phyloP scores from a whole-genome alignment of 2,888 invertebrate genomes.

The Anorthoa munda region DNA sequence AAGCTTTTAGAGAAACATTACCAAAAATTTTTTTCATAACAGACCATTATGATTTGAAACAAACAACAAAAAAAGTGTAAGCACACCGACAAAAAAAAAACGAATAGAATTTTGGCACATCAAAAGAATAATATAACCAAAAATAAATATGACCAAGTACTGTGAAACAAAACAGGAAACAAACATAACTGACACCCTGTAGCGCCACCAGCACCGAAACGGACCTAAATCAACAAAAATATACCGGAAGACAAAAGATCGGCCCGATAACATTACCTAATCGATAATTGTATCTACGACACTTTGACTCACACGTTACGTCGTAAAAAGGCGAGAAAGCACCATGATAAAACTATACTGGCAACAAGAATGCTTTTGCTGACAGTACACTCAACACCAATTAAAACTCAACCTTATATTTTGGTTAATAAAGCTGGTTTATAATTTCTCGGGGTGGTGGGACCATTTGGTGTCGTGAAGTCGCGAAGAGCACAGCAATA shows the following conservation, averaged over 20 bases:
- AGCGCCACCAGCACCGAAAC: slow-evolving; percentile 82
- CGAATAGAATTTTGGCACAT: slow-evolving; percentile 1
- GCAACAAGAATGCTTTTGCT: slow-evolving; percentile 64
- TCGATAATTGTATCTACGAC: slow-evolving; percentile 91
- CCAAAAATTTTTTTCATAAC: neutral
- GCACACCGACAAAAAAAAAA: neutral
- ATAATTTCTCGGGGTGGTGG: slow-evolving; percentile 25
- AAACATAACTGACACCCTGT: slow-evolving; percentile 68
- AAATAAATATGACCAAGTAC: slow-evolving; percentile 45
- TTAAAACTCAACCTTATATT: slow-evolving; percentile 62
- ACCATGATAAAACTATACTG: slow-evolving; percentile 87
- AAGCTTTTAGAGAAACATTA: neutral
- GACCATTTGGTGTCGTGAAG: slow-evolving; percentile 76
- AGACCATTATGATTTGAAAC: neutral
- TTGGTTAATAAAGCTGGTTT: slow-evolving; percentile 30
- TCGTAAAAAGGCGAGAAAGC: slow-evolving; percentile 91
- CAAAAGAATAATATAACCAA: slow-evolving; percentile 1
- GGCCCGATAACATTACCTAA: slow-evolving; percentile 89
- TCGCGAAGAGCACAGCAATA: slow-evolving; percentile 89
- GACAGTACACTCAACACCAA: neutral
- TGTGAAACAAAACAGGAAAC: slow-evolving; percentile 78
- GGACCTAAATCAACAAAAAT: slow-evolving; percentile 87
- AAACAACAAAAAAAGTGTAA: neutral
- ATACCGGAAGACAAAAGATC: slow-evolving; percentile 90
- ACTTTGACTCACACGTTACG: slow-evolving; percentile 88